phyloP scores from a whole-genome alignment of 35 echinoderm and acorn worm species.

The Holothuria glaberrima region DNA sequence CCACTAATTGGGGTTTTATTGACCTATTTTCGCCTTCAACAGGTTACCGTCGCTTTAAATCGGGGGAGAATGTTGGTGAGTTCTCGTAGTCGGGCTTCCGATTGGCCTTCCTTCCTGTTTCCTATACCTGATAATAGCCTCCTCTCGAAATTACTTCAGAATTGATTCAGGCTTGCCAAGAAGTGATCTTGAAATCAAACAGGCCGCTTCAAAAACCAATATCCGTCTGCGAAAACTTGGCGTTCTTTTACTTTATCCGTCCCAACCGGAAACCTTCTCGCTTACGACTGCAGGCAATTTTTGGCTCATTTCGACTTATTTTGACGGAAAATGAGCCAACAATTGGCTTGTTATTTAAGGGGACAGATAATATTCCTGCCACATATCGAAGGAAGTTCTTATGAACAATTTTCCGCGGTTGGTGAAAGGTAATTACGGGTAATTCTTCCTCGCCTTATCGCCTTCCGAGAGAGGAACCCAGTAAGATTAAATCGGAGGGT shows the following conservation, averaged over 20 bases:
- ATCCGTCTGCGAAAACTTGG: conserved; percentile 27
- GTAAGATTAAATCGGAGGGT: conserved; percentile 33
- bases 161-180: conserved; percentile 32
- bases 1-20: conserved; percentile 40
- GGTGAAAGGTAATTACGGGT: conserved; percentile 42
- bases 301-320: conserved; percentile 43
- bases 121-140: conserved; percentile 40
- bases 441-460: conserved; percentile 51
- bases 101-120: conserved; percentile 32
- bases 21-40: conserved; percentile 33
- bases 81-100: conserved; percentile 20
- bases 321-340: conserved; percentile 54
- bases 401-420: conserved; percentile 50
- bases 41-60: conserved; percentile 36
- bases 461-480: conserved; percentile 40
- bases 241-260: conserved; percentile 11
- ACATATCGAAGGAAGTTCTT: conserved; percentile 36
- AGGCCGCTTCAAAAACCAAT: conserved; percentile 49
- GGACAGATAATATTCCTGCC: conserved; percentile 42
- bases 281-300: conserved; percentile 40
- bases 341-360: conserved; percentile 51
- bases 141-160: conserved; percentile 30
- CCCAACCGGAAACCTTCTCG: conserved; percentile 48
- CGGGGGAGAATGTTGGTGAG: conserved; percentile 2
- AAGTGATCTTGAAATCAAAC: conserved; percentile 45